Conservation (phyloP, 2,888 invertebrate genomes). For the Iphiclides podalirius region DNA sequence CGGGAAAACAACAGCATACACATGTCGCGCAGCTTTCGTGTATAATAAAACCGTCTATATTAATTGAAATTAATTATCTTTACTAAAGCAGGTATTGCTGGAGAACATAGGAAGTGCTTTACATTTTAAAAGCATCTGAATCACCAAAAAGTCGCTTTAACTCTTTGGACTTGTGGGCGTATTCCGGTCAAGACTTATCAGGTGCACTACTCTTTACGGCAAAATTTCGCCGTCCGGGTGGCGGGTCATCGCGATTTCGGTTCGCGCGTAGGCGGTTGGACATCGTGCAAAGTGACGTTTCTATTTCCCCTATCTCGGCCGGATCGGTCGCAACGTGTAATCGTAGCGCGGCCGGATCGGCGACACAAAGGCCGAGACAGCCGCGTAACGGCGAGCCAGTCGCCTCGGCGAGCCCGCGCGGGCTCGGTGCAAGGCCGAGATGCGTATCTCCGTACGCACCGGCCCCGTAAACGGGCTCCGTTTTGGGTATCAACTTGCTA, state of each 20-base stretch:
- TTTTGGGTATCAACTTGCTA: constrained; percentile 78
- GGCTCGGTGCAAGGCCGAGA: constrained; percentile 58
- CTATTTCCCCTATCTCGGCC: constrained; percentile 72
- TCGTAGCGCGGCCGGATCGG: constrained; percentile 69
- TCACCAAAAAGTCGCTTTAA: no score
- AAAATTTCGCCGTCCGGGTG: constrained; percentile 14
- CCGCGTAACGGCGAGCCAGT: constrained; percentile 68
- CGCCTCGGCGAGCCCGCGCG: constrained; percentile 57
- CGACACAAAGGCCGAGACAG: constrained; percentile 73
- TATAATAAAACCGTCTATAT: no score
- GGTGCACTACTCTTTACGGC: no score
- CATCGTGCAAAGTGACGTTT: constrained; percentile 74
- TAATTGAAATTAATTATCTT: no score
- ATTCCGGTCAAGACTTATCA: no score
- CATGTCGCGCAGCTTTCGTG: no score
- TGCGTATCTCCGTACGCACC: constrained; percentile 69
- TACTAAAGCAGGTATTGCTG: no score
- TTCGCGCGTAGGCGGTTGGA: constrained; percentile 45
- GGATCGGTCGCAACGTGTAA: constrained; percentile 70
- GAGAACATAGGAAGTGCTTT: no score
- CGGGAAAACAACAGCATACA: no score
- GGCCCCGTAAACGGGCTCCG: constrained; percentile 71
- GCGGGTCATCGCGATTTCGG: constrained; percentile 18
- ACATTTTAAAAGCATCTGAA: no score
- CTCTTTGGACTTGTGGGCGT: no score